Percentiles rank a stretch among this genome's conserved stretches.
phyloP scores from a whole-genome alignment of 2,888 invertebrate genomes.

The Nemotelus nigrinus region DNA sequence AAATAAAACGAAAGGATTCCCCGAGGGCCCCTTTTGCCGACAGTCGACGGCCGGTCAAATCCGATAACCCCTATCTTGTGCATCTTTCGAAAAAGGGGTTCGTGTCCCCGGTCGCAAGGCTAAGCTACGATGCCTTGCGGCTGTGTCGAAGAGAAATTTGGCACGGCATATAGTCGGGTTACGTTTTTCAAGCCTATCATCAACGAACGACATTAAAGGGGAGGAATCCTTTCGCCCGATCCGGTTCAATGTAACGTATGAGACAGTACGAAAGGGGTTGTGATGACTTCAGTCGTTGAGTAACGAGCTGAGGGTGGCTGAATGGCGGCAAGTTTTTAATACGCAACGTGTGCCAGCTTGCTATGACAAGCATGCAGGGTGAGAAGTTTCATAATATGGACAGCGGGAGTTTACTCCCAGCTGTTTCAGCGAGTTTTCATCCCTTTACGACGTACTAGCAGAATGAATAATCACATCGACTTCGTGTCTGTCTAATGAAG shows the following conservation, averaged over 20 bases:
- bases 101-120: conserved; percentile 17
- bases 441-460: conserved; percentile 8
- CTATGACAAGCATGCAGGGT: conserved; percentile 33
- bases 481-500: conserved; percentile 18
- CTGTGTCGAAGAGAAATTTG: conserved; percentile 4
- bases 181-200: conserved; percentile 43
- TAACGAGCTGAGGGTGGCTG: conserved; percentile 36
- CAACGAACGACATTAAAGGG: conserved; percentile 42
- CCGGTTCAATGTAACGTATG: background rate
- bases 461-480: background rate
- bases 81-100: conserved; percentile 35
- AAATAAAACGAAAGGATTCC: conserved; percentile 32
- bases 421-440: background rate
- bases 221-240: conserved; percentile 37
- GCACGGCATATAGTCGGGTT: conserved; percentile 16
- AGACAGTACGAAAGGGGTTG: conserved; percentile 39
- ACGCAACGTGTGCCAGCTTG: conserved; percentile 47
- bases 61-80: conserved; percentile 29
- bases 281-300: background rate
- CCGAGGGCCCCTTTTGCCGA: conserved; percentile 37
- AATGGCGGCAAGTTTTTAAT: conserved; percentile 44
- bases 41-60: conserved; percentile 9
- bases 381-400: conserved; percentile 39
- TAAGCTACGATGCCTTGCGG: conserved; percentile 25
- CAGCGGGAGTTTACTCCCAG: conserved; percentile 31